Conservation (phyloP, 2,797 vertebrate genomes). For the Eurystomus glaucurus region DNA sequence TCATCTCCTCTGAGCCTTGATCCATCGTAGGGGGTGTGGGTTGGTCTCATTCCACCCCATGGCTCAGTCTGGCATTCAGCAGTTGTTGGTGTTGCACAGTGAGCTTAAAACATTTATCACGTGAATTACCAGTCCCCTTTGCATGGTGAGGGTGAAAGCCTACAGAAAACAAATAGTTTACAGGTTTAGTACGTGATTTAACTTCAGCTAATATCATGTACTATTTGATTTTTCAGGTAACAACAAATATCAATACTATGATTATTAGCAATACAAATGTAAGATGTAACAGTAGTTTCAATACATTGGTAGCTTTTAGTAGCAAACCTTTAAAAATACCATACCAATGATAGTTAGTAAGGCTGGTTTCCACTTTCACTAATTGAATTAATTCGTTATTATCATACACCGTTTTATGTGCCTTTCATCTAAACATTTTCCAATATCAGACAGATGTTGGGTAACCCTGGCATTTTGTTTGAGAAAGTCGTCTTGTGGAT, state of each 20-base stretch:
- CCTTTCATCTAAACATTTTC: background rate
- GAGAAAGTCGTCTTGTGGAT: background rate
- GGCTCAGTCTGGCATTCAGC: background rate
- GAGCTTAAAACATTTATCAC: background rate
- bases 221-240: background rate
- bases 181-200: background rate
- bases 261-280: background rate
- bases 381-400: background rate
- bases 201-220: background rate
- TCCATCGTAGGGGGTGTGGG: background rate
- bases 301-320: background rate
- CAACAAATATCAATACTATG: background rate
- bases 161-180: background rate
- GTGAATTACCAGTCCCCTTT: background rate
- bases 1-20: background rate
- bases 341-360: background rate
- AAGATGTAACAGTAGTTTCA: background rate
- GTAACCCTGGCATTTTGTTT: background rate
- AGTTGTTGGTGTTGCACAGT: background rate
- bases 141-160: background rate
- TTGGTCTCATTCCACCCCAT: background rate
- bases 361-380: background rate
- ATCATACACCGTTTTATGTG: background rate
- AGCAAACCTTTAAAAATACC: background rate
- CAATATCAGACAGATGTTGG: background rate